Base-by-base conservation (phyloP, 2,888 invertebrate species). In the Suillia variegata region DNA sequence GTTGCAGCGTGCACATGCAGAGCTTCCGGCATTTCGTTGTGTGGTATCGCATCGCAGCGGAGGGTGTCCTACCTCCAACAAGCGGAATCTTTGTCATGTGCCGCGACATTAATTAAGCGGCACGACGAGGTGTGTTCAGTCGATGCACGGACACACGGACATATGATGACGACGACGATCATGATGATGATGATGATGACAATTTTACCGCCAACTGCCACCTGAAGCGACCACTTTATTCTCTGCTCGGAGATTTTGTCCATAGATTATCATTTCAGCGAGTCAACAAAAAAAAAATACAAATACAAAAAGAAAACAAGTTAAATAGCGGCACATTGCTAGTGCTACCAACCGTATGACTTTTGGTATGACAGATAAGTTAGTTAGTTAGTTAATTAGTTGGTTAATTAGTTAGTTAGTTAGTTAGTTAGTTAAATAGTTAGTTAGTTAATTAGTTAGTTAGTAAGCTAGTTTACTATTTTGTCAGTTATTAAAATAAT, bases 1-100 rank as follows among this genome's bases (percentile, higher is more conserved):
- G 77, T 51, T 33, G 20, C 48, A 55, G 18, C 22, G 18, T 15
- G 21, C 55, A 62, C 55, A 47, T 56, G 55, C 48, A 58, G 55
- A 31, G 58, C 51, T 62, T 62, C 62, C 62, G 62, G 45, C 13
- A 20, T 20, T 8, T 38, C 13, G 13, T n/a, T n/a, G n/a, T 38
- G 10, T 38, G 38, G 26, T 10, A 26, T n/a, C n/a, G n/a, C n/a
- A n/a, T n/a, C n/a, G n/a, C n/a, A 10, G 26, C 6, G 26, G 10
- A 26, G 26, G 26, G 26, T 26, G 20, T 5, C 6, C 20, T 20
- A 45, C 8, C 20, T 6, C 4, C 20, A 45, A 45, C 45, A 45
- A 45, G 18, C 10, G 18, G 3, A 3, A 5, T 45, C 20, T 45
- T 20, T 45, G 45, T 18, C 45, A 45, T 45, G 45, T 45, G 45